These are phyloP conservation scores for Palythoa grandiflora DNA, from an alignment of 92 coral and sea anemone genomes.

Conservation along the genomic window DNA sequence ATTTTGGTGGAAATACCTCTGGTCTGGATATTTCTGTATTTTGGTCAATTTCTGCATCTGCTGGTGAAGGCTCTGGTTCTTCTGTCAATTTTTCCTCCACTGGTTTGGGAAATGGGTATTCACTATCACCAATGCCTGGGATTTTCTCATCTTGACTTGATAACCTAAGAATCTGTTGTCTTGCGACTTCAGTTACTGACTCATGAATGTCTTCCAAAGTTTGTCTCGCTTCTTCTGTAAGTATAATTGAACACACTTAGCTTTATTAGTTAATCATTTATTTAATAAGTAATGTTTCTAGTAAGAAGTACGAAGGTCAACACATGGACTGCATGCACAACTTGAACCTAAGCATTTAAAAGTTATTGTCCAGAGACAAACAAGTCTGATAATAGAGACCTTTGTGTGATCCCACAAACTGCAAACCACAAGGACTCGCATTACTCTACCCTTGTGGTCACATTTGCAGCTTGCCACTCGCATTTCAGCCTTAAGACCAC, in stretches of 20 bases:
- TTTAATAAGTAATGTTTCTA: too few relatives aligned
- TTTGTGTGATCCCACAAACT: too few relatives aligned
- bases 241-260: neutral
- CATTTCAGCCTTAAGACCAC: too few relatives aligned
- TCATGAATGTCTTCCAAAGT: slow-evolving; percentile 7
- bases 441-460: too few relatives aligned
- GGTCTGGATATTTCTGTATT: neutral
- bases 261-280: too few relatives aligned
- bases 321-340: too few relatives aligned
- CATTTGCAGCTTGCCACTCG: too few relatives aligned
- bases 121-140: slow-evolving; percentile 78
- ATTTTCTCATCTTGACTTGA: slow-evolving; percentile 56
- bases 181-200: neutral
- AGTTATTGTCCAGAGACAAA: too few relatives aligned
- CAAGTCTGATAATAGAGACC: too few relatives aligned
- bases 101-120: slow-evolving; percentile 43
- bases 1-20: neutral
- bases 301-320: too few relatives aligned
- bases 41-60: neutral
- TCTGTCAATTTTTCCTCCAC: neutral
- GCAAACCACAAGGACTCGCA: too few relatives aligned
- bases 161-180: neutral
- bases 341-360: too few relatives aligned
- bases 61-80: neutral
- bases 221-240: neutral